Evolutionary conservation across 1,140 invertebrate genomes (phyloP).

Genomic region (Popillia japonica): DNA sequence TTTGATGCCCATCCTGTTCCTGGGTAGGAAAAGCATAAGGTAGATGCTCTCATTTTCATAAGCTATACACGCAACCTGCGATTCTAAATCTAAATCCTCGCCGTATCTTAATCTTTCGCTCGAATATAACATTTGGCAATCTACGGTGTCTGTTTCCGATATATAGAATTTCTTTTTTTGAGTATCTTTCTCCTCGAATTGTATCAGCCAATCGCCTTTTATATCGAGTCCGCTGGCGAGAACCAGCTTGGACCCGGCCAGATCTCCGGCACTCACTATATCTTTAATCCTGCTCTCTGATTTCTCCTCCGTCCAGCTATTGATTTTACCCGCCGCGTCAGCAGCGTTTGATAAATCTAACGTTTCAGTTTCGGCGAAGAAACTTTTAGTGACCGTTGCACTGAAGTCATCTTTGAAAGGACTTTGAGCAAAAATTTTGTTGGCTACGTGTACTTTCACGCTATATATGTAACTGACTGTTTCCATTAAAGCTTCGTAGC

Average conservation of each 20-base stretch:
- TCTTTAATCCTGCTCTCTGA: slow-evolving; percentile 78
- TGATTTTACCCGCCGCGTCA: slow-evolving; percentile 66
- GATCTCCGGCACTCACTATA: slow-evolving; percentile 66
- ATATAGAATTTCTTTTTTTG: slow-evolving; percentile 62
- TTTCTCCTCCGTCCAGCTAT: slow-evolving; percentile 74
- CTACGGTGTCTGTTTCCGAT: slow-evolving; percentile 58
- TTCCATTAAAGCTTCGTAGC: slow-evolving; percentile 58
- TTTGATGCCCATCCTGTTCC: slow-evolving; percentile 66
- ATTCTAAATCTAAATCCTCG: slow-evolving; percentile 62
- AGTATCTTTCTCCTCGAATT: slow-evolving; percentile 64
- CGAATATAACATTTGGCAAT: slow-evolving; percentile 72
- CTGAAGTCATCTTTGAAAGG: slow-evolving; percentile 63
- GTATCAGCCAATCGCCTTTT: slow-evolving; percentile 74
- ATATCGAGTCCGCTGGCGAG: slow-evolving; percentile 88
- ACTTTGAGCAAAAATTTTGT: slow-evolving; percentile 70
- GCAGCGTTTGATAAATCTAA: slow-evolving; percentile 64
- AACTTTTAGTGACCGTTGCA: slow-evolving; percentile 59
- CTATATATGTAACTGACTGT: slow-evolving; percentile 59
- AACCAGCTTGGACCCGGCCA: slow-evolving; percentile 69
- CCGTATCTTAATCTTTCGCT: slow-evolving; percentile 63
- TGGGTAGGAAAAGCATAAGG: slow-evolving; percentile 73
- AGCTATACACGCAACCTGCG: slow-evolving; percentile 66
- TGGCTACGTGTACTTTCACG: slow-evolving; percentile 68
- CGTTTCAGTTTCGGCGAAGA: slow-evolving; percentile 63
- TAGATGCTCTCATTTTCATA: slow-evolving; percentile 68